Base-by-base conservation (phyloP, 1,140 invertebrate species). In the Drosophila funebris region DNA sequence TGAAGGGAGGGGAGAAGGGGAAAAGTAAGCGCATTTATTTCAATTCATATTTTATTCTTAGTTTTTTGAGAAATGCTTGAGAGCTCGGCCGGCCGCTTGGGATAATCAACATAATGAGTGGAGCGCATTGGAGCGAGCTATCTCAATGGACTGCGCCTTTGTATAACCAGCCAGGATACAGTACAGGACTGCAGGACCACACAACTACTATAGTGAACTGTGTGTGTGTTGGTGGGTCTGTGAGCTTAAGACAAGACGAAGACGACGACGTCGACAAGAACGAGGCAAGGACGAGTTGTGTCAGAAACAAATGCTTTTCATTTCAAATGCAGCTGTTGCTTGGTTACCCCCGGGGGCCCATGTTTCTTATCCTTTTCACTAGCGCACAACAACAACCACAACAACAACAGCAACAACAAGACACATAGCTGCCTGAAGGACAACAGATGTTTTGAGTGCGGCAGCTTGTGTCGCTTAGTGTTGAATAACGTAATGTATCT, bases 221-320 rank as follows among this genome's bases (percentile, higher is more conserved):
- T n/a, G n/a, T n/a, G n/a, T n/a, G n/a, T n/a, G n/a, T n/a, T n/a
- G n/a, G n/a, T n/a, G n/a, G n/a, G n/a, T n/a, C n/a, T n/a, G n/a
- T n/a, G n/a, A n/a, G n/a, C n/a, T n/a, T n/a, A 37, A 39, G 57
- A 56, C 53, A 53, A 69, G 81, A 73, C 73, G 62, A 81, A 82
- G 82, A 87, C 78, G 70, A 85, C 7, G 5, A 27, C 24, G 24
- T 31, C 7, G 29, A 31, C 1, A 31, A 44, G 24, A 43, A 20
- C 6, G 41, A 70, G 81, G 78, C 82, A 66, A 82, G 82, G 82
- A 88, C 78, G 71, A 87, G 83, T 88, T 88, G 82, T 88, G 83
- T 82, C 82, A 82, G 83, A 88, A 87, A 87, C 82, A 87, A 87
- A 87, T 87, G 82, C 82, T 87, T 87, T 87, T 87, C 82, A 87